Base-by-base conservation (phyloP, 2,888 invertebrate species). In the Antheraea assamensis region DNA sequence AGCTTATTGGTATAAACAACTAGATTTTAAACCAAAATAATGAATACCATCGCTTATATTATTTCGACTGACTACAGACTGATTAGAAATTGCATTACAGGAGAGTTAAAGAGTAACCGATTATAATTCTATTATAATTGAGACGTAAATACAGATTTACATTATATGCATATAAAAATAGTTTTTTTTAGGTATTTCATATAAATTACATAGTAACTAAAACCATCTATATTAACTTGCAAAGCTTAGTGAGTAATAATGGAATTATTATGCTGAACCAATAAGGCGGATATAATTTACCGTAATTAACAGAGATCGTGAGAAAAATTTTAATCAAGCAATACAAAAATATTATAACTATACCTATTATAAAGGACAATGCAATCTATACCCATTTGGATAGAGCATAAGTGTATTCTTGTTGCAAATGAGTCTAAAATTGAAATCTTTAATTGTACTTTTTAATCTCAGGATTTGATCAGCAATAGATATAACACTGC, bases 201-300 rank as follows among this genome's bases (percentile, higher is more conserved):
- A 10, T 24, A 58, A 13, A 24, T 24, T 21, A 24, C 58, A 7
- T 58, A n/a, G 19, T 52, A 52, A 52, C 58, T 64, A 5, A 30
- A 30, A 30, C 27, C n/a, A 58, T 24, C 10, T 24, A 17, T 13
- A 30, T 30, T 61, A 61, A 61, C 27, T 27, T 61, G 27, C 3
- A 27, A 3, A 7, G 15, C 61, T 61, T 27, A 61, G 27, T 8
- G 19, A 58, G 10, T 58, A 17, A 31, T 64, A 64, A 64, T 66
- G 19, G n/a, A 31, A 68, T 68, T 35, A 68, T 68, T 68, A 68
- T 68, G 68, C 68, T 68, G 68, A 35, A 68, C 35, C 35, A 68
- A 68, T 68, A 68, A 35, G 35, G 7, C 35, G 35, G 68, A 68
- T 68, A 35, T 68, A 68, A 68, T 68, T n/a, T 68, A 35, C 68